Percentiles rank a stretch among this genome's conserved stretches.
phyloP scores from a whole-genome alignment of 2,797 vertebrate species.

The Anas bahamensis region DNA sequence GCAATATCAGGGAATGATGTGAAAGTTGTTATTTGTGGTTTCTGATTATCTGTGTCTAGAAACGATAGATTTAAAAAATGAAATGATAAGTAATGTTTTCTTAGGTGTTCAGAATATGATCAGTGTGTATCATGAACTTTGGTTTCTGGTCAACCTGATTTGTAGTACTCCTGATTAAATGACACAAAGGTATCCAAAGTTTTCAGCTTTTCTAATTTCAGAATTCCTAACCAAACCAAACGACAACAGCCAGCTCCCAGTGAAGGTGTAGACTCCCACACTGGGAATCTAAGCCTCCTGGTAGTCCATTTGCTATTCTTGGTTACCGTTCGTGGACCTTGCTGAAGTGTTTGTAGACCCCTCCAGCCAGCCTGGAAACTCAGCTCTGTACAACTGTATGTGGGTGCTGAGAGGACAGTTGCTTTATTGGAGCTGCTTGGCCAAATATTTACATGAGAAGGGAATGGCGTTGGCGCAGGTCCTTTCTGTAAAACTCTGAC shows the following conservation, averaged over 20 bases:
- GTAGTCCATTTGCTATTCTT: neutral
- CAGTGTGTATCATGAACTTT: neutral
- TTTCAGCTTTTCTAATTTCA: neutral
- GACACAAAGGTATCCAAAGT: neutral
- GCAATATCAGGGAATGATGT: neutral
- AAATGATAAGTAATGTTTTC: neutral
- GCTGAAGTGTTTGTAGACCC: neutral
- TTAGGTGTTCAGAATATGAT: neutral
- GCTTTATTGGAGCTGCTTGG: neutral
- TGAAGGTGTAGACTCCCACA: neutral
- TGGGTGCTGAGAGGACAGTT: neutral
- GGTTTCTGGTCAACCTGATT: neutral
- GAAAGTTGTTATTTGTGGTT: conserved; percentile 27
- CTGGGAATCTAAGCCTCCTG: neutral
- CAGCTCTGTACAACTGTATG: neutral
- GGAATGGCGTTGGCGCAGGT: neutral
- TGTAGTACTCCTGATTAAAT: neutral
- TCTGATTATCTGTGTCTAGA: neutral
- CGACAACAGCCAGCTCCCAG: neutral
- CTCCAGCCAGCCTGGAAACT: neutral
- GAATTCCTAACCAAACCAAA: neutral
- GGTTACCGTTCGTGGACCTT: neutral
- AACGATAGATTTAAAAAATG: neutral
- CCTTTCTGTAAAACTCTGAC: neutral
- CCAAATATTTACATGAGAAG: neutral